Conservation (phyloP, 2,113 vertebrate species). For the Sus scrofa region DNA sequence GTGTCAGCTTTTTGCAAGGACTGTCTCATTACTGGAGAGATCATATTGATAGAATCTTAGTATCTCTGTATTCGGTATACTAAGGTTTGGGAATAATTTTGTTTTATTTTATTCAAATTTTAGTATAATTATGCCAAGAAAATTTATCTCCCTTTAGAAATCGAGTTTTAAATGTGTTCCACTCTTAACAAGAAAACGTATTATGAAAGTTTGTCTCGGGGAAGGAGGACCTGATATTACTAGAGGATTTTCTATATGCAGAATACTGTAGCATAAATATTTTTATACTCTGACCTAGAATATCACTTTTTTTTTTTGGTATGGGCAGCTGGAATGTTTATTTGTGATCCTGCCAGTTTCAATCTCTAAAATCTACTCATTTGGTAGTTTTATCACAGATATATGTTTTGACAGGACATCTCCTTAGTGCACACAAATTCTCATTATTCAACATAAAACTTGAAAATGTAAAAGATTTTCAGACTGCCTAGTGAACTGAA, state of each 20-base stretch:
- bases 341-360: not conserved
- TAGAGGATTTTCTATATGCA: not conserved
- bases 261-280: not conserved
- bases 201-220: not conserved
- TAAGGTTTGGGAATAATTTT: not conserved
- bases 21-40: not conserved
- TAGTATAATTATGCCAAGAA: not conserved
- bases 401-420: not conserved
- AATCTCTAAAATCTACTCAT: not conserved
- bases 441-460: not conserved
- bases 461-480: not conserved
- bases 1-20: not conserved
- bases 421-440: not conserved
- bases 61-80: not conserved
- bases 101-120: slow-evolving; percentile 8
- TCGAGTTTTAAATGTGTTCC: not conserved
- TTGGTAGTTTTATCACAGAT: not conserved
- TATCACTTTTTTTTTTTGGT: not conserved
- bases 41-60: not conserved
- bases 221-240: not conserved
- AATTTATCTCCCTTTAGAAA: not conserved
- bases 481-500: not conserved
- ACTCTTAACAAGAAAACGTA: not conserved
- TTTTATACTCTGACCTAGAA: not conserved
- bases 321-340: not conserved